phyloP scores from a whole-genome alignment of 2,888 invertebrate species.

The Meloe dianella region DNA sequence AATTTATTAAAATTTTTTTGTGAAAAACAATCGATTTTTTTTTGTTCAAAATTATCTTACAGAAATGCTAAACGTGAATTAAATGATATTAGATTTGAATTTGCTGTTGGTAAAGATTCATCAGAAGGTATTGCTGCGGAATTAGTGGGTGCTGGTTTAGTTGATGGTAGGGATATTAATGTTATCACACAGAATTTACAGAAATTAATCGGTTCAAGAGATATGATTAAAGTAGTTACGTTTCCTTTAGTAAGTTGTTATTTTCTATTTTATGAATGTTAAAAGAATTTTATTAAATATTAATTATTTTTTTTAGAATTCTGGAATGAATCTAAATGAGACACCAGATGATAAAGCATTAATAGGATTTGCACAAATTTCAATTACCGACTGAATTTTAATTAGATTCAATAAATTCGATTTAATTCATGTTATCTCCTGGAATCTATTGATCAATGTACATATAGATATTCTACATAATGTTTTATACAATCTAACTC shows the following conservation, averaged over 20 bases:
- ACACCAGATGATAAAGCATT: slow-evolving; percentile 92
- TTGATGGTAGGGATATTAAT: slow-evolving; percentile 87
- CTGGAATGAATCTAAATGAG: slow-evolving; percentile 75
- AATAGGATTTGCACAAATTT: slow-evolving; percentile 97
- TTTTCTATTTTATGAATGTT: background rate
- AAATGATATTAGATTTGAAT: slow-evolving; percentile 98
- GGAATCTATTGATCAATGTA: slow-evolving; percentile 53
- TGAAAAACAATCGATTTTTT: background rate
- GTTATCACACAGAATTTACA: slow-evolving; percentile 94
- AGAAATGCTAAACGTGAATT: slow-evolving; percentile 89
- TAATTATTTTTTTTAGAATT: slow-evolving; percentile 62
- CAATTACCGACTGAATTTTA: slow-evolving; percentile 78
- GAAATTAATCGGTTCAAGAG: slow-evolving; percentile 80
- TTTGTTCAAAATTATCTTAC: slow-evolving; percentile 47
- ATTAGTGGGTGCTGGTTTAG: slow-evolving; percentile 92
- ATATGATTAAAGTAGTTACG: slow-evolving; percentile 75
- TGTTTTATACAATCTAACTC: slow-evolving; percentile 35
- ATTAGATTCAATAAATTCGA: slow-evolving; percentile 34
- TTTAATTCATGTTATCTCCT: slow-evolving; percentile 42
- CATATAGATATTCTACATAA: slow-evolving; percentile 42
- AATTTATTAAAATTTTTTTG: background rate
- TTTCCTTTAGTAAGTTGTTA: slow-evolving; percentile 79
- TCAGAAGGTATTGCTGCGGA: slow-evolving; percentile 94
- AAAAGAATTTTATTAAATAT: too few species aligned
- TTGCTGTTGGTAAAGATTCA: slow-evolving; percentile 85